A percentile compares a stretch with the other conserved stretches of the same genome.
Evolutionary conservation across 2,888 invertebrate species (phyloP).

Genomic region (Agrochola lota): DNA sequence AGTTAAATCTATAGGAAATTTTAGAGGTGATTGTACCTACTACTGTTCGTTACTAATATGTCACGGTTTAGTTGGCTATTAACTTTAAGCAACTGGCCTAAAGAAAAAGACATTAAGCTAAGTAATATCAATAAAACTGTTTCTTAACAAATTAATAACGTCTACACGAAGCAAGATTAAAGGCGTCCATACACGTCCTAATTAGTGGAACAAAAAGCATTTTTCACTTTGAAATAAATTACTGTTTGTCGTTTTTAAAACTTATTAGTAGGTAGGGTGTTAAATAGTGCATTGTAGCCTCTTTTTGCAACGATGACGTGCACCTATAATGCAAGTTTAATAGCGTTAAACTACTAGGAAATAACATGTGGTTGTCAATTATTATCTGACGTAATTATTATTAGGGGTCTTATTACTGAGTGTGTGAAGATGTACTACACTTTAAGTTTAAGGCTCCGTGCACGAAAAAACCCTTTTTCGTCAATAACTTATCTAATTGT

Average conservation of each 20-base stretch:
- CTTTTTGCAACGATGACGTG: constrained; percentile 24
- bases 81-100: neutral
- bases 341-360: constrained; percentile 22
- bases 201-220: constrained; percentile 33
- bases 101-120: neutral
- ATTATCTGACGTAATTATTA: constrained; percentile 5
- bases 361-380: constrained; percentile 41
- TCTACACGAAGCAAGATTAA: constrained; percentile 27
- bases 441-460: neutral
- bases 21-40: neutral
- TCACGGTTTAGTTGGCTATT: neutral
- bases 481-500: no score
- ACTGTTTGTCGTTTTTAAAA: constrained; percentile 18
- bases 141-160: constrained; percentile 25
- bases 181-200: constrained; percentile 24
- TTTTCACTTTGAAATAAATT: constrained; percentile 31
- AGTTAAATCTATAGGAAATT: neutral
- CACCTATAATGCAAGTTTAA: constrained; percentile 18
- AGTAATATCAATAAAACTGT: constrained; percentile 38
- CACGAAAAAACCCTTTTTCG: no score
- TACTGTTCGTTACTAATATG: neutral
- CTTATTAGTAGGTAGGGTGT: constrained; percentile 26
- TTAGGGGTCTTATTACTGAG: constrained; percentile 23
- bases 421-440: constrained; percentile 2
- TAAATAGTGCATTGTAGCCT: constrained; percentile 23